Conservation (phyloP, 1,140 invertebrate genomes). For the Drosophila lini region DNA sequence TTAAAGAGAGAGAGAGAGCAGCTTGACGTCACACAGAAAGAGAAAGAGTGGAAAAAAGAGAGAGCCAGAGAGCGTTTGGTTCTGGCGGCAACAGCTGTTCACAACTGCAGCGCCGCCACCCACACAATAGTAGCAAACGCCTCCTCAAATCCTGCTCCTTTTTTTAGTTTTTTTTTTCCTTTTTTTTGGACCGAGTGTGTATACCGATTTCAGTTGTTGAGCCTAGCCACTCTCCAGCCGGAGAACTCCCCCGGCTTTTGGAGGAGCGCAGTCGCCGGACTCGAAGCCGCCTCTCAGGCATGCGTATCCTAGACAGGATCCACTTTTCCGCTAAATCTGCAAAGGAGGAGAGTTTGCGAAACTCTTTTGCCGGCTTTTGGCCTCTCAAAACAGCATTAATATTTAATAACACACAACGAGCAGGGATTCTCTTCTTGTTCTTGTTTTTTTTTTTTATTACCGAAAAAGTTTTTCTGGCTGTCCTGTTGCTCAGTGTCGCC, state of each 20-base stretch:
- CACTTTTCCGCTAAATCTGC: slow-evolving; percentile 60
- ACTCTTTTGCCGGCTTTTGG: slow-evolving; percentile 53
- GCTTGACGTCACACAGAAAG: slow-evolving; percentile 57
- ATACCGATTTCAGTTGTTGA: slow-evolving; percentile 71
- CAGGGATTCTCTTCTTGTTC: neutral
- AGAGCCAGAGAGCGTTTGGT: neutral
- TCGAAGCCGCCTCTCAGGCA: slow-evolving; percentile 28
- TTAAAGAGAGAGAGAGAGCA: slow-evolving; percentile 37
- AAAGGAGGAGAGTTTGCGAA: slow-evolving; percentile 20
- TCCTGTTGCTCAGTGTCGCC: slow-evolving; percentile 48
- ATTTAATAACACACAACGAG: slow-evolving; percentile 45
- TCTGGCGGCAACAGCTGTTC: slow-evolving; percentile 63
- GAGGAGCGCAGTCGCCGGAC: slow-evolving; percentile 46
- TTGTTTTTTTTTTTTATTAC: slow-evolving; percentile 2
- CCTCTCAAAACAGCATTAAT: slow-evolving; percentile 57
- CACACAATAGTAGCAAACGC: slow-evolving; percentile 21
- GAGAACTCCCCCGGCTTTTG: slow-evolving; percentile 53
- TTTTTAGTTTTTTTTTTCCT: slow-evolving; percentile 2
- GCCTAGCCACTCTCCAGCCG: slow-evolving; percentile 32
- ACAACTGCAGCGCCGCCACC: slow-evolving; percentile 58
- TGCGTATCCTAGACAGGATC: slow-evolving; percentile 34
- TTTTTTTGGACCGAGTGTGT: slow-evolving; percentile 30
- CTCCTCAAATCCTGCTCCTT: neutral
- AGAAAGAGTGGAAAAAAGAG: neutral
- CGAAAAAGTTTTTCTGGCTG: slow-evolving; percentile 36